A percentile compares a stretch with the other conserved stretches of the same genome.
Conservation (phyloP, 2,113 vertebrate genomes). For the Piaya cayana region DNA sequence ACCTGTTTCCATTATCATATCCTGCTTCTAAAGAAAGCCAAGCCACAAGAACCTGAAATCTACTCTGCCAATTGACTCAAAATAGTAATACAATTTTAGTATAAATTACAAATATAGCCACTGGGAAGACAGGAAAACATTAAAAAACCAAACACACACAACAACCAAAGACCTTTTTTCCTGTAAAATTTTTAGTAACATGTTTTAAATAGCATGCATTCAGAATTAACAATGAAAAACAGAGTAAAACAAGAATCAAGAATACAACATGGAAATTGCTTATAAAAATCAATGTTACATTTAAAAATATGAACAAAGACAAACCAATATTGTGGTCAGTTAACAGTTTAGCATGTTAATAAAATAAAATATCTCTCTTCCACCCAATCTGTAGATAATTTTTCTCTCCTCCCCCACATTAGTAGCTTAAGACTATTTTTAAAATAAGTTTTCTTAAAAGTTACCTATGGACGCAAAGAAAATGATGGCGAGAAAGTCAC, state of each 20-base stretch:
- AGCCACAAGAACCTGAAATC: neutral
- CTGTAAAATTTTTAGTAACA: neutral
- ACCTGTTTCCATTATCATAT: neutral
- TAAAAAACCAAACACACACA: neutral
- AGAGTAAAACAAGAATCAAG: neutral
- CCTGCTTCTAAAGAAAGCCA: neutral
- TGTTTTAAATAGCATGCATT: neutral
- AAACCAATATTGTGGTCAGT: neutral
- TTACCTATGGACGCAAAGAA: constrained; percentile 98
- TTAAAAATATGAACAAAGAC: neutral
- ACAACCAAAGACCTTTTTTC: neutral
- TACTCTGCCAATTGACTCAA: neutral
- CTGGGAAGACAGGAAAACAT: neutral
- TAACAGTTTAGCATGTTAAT: neutral
- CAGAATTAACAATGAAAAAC: neutral
- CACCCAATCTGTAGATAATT: neutral
- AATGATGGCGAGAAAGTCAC: constrained; percentile 95
- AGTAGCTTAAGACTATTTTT: neutral
- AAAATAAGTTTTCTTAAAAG: neutral
- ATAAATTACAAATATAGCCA: neutral
- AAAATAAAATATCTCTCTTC: neutral
- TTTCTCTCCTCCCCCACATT: neutral
- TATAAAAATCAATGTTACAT: neutral
- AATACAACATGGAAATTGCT: neutral
- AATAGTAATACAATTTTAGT: neutral